Evolutionary conservation across 1,140 invertebrate genomes (phyloP), one percentile per base, ranked within the genome.

Genomic region (Eriosoma lanigerum): DNA sequence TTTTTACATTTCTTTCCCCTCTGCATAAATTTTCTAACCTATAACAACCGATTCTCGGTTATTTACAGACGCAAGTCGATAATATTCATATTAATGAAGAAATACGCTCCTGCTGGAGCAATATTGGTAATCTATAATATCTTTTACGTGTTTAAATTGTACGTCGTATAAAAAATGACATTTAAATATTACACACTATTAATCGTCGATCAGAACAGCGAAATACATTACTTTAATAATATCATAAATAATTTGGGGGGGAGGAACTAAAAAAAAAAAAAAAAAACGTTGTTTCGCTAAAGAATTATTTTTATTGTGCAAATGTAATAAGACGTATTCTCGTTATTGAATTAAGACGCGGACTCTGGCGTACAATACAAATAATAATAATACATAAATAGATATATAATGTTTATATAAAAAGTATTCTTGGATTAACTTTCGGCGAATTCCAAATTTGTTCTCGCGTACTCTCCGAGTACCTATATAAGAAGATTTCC

Each of bases 401-500:
- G n/a, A n/a, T 38, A 72, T 12, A 29, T 29, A 72, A 72, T 52
- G 68, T 72, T 52, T 29, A 72, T 29, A 52, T 5, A 72, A 72
- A 72, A 72, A 72, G 17, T n/a, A 72, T 72, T 72, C 24, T 29
- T n/a, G 68, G 68, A 72, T 72, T 72, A 72, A 72, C 68, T 72
- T 72, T 72, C 68, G 19, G 48, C 3, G 68, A 72, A 72, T n/a
- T 72, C 10, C 21, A 52, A 72, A 52, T 72, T 50, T 52, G 68
- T 52, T 52, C 17, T 50, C 19, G 8, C 17, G 17, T 24, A 13
- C 26, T n/a, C 17, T 21, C 17, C 1, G 9, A 29, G 24, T 29
- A n/a, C n/a, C n/a, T 38, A 38, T 38, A 52, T 50, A 72, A 52
- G 68, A 72, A 72, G 68, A 72, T 72, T 72, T 72, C 26, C 26